phyloP scores from a whole-genome alignment of 2,113 vertebrate species.

The Sturnira hondurensis region DNA sequence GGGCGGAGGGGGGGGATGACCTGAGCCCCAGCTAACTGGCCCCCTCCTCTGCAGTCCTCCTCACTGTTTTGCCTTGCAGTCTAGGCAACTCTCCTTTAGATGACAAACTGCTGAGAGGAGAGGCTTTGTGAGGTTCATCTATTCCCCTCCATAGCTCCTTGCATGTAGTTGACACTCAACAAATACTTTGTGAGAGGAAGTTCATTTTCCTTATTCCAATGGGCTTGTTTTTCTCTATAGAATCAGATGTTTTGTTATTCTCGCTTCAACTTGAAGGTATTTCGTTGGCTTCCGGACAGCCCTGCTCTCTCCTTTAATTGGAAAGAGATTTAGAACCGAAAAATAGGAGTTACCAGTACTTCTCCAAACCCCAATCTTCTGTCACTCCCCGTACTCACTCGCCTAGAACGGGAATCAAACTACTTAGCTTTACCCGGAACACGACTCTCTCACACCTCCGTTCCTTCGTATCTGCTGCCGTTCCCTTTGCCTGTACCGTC shows the following conservation, averaged over 20 bases:
- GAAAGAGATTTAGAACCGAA: slow-evolving; percentile 40
- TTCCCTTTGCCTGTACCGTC: neutral
- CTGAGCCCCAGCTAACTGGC: neutral
- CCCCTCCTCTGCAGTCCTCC: neutral
- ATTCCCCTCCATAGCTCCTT: neutral
- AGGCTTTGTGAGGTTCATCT: neutral
- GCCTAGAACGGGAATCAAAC: neutral
- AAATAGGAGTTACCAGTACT: neutral
- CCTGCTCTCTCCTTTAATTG: slow-evolving; percentile 24
- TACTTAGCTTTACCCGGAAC: neutral
- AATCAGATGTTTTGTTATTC: neutral
- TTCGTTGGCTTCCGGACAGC: neutral
- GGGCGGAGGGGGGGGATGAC: too few species aligned
- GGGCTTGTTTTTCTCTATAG: neutral
- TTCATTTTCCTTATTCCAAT: neutral
- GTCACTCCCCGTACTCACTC: neutral
- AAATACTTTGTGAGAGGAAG: neutral
- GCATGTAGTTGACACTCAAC: neutral
- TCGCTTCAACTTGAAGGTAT: neutral
- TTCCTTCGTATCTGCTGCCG: neutral
- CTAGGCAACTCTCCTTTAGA: neutral
- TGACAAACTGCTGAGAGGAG: neutral
- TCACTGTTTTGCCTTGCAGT: neutral
- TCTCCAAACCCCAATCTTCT: neutral
- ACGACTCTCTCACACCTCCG: neutral